These are phyloP conservation scores for Sinocyclocheilus grahami DNA, from an alignment of 2,113 vertebrate species.

Conservation along the genomic window DNA sequence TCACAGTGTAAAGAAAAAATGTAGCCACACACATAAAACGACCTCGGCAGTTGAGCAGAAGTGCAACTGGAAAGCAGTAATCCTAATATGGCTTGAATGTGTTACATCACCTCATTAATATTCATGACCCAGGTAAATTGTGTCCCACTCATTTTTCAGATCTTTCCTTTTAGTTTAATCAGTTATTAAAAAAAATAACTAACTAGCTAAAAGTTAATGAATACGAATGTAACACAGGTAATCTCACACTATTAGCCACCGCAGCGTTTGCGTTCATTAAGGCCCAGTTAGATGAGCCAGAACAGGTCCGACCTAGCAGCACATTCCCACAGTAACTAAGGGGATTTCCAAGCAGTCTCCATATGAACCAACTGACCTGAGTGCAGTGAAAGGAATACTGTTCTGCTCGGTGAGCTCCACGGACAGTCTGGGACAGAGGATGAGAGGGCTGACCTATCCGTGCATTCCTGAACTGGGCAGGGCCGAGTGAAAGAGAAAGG, in stretches of 20 bases:
- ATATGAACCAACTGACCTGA: conserved; percentile 45
- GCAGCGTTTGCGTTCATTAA: conserved; percentile 17
- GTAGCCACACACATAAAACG: background rate
- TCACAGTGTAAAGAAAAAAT: background rate
- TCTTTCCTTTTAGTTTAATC: too few species aligned
- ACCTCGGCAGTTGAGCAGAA: background rate
- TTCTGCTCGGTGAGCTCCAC: conserved; percentile 35
- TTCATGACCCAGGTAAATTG: background rate
- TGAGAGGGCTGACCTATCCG: conserved; percentile 52
- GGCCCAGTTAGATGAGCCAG: conserved; percentile 41
- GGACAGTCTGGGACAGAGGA: conserved; percentile 37
- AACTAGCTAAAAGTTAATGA: background rate
- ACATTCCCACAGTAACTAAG: conserved; percentile 44
- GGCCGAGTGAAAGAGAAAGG: conserved; percentile 29
- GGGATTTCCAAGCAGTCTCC: conserved; percentile 51
- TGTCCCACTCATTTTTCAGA: background rate
- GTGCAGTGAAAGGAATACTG: conserved; percentile 47
- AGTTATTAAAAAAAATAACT: background rate
- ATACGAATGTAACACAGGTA: background rate
- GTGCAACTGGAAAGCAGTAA: background rate
- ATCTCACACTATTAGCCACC: conserved; percentile 7
- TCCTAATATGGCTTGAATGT: background rate
- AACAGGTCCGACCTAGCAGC: conserved; percentile 14
- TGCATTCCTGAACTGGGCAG: conserved; percentile 50
- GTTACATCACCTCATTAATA: conserved; percentile 11